Conservation (phyloP, 35 echinoderm and acorn worm species). For the Chiridota heheva region DNA sequence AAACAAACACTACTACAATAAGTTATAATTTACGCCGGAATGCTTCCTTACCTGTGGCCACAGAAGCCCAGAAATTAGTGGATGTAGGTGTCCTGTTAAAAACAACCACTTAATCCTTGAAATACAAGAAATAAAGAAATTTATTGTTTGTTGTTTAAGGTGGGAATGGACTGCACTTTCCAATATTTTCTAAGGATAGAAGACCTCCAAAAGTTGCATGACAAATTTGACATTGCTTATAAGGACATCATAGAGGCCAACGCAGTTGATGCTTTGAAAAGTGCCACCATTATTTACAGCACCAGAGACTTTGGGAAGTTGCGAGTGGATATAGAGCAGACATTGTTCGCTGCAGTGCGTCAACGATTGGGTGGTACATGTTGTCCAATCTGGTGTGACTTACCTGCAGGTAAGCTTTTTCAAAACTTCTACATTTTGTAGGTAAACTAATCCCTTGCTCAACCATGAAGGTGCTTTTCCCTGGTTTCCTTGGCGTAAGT, state of each 20-base stretch:
- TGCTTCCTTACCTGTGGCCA: too few relatives aligned
- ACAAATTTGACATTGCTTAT: conserved; percentile 55
- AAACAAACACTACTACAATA: too few relatives aligned
- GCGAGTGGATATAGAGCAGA: conserved; percentile 32
- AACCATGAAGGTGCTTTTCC: too few relatives aligned
- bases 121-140: background rate
- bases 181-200: conserved; percentile 68
- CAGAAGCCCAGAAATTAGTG: background rate
- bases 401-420: conserved; percentile 27
- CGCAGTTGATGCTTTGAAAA: conserved; percentile 70
- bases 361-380: conserved; percentile 54
- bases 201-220: conserved; percentile 61
- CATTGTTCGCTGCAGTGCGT: conserved; percentile 39
- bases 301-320: conserved; percentile 45
- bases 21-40: background rate
- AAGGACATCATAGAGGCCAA: conserved; percentile 27
- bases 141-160: conserved; percentile 6
- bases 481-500: too few relatives aligned
- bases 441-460: too few relatives aligned
- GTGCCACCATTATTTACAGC: conserved; percentile 37
- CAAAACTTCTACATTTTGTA: too few relatives aligned
- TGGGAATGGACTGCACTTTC: conserved; percentile 52
- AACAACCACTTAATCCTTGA: background rate
- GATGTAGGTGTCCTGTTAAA: background rate
- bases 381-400: conserved; percentile 50